Conservation (phyloP, 2,113 vertebrate genomes). For the Eurypyga helias region DNA sequence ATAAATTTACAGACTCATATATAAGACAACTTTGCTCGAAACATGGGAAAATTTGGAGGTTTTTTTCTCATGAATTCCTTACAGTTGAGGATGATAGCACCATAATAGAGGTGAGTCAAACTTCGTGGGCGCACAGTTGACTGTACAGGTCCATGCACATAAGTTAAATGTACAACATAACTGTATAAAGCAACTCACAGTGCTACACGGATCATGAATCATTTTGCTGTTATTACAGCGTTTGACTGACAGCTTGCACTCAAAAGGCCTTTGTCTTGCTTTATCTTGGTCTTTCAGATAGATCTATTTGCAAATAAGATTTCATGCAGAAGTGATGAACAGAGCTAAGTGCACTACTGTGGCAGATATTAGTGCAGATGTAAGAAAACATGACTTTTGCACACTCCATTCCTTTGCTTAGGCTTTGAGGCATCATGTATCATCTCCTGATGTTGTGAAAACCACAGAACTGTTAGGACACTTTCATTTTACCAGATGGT, state of each 20-base stretch:
- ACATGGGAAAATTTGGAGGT: neutral
- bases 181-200: neutral
- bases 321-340: neutral
- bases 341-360: neutral
- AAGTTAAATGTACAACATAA: neutral
- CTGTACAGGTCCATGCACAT: neutral
- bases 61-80: neutral
- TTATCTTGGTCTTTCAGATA: neutral
- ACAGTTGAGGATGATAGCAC: neutral
- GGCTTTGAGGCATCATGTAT: neutral
- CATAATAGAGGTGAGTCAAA: neutral
- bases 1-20: neutral
- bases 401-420: neutral
- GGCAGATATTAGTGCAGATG: neutral
- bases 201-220: neutral
- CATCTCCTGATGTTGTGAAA: neutral
- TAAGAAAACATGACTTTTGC: neutral
- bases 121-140: neutral
- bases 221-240: neutral
- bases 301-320: neutral
- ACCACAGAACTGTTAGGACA: neutral
- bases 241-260: neutral
- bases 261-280: neutral
- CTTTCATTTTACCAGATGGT: neutral
- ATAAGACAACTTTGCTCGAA: neutral